Evolutionary conservation across 1,140 invertebrate genomes (phyloP), one percentile per base, ranked within the genome.

Genomic region (Lasioglossum baleicum): DNA sequence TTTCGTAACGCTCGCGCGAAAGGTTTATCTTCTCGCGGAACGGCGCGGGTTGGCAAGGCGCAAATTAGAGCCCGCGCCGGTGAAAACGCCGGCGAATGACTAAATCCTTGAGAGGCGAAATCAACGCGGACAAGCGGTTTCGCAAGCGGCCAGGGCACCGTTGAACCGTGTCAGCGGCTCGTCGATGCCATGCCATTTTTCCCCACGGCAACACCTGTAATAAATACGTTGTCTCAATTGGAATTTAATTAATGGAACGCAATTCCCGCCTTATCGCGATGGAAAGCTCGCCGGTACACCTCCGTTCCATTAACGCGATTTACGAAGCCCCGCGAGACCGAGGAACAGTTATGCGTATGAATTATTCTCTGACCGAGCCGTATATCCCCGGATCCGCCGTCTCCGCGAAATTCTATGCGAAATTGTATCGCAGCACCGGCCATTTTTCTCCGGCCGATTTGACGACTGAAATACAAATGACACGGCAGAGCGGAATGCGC

Each of bases 191-290:
- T 40, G 35, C 10, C 4, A 6, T 35, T 48, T 63, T 26, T 68
- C 70, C 31, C 48, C 8, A 10, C 17, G 7, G 66, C 7, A 70
- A 60, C 66, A 56, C 75, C 40, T 48, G 75, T 69, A 70, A 77
- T 77, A 77, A 70, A 77, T 77, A 77, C 75, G 75, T 77, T 70
- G 67, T 77, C 67, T 77, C 53, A 77, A 77, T 77, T 77, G 75
- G 75, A 77, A 77, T 77, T 70, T 77, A 77, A 77, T 70, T 70
- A 77, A 77, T 70, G 75, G 67, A 63, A 69, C 66, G 66, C 66
- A 70, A 77, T 70, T 61, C 40, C 67, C 26, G n/a, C n/a, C 67
- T 77, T 77, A 77, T 77, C 75, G 48, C 66, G 75, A 77, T 77
- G 42, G 44, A 77, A 51, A 48, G 58, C 64, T 63, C 42, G 42